A percentile compares a stretch with the other conserved stretches of the same genome.
phyloP scores from a whole-genome alignment of 1,140 invertebrate genomes.

The Aphelinus certus region DNA sequence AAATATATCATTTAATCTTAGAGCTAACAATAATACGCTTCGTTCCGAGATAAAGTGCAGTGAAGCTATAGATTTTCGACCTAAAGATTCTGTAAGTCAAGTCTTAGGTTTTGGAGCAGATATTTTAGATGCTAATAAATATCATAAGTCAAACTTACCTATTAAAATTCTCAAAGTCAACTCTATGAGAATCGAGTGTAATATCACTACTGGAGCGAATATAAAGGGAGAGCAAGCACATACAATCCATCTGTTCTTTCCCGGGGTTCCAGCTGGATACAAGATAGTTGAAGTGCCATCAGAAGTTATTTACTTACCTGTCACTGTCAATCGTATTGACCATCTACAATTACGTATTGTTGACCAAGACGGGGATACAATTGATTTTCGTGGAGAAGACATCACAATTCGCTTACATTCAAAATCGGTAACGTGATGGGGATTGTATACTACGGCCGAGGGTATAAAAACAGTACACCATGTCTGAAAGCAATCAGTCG shows the following conservation, averaged over 20 bases:
- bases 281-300: constrained; percentile 49
- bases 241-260: constrained; percentile 52
- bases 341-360: constrained; percentile 42
- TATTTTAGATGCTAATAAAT: constrained; percentile 25
- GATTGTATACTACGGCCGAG: not conserved
- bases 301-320: constrained; percentile 53
- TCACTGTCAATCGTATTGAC: constrained; percentile 44
- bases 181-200: not conserved
- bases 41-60: not conserved
- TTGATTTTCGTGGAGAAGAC: constrained; percentile 44
- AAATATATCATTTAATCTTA: not conserved
- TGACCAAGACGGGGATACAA: constrained; percentile 46
- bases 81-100: not conserved
- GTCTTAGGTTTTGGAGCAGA: constrained; percentile 36
- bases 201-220: constrained; percentile 42
- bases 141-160: constrained; percentile 39
- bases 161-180: constrained; percentile 22
- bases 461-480: constrained; percentile 17
- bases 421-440: constrained; percentile 25
- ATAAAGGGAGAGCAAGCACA: constrained; percentile 47
- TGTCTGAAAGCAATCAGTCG: constrained; percentile 34
- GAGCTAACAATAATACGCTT: not conserved
- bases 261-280: constrained; percentile 44
- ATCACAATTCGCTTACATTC: constrained; percentile 18
- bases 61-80: not conserved